These are phyloP conservation scores for Falcaria lacertinaria DNA, from an alignment of 2,888 invertebrate species.

Conservation along the genomic window DNA sequence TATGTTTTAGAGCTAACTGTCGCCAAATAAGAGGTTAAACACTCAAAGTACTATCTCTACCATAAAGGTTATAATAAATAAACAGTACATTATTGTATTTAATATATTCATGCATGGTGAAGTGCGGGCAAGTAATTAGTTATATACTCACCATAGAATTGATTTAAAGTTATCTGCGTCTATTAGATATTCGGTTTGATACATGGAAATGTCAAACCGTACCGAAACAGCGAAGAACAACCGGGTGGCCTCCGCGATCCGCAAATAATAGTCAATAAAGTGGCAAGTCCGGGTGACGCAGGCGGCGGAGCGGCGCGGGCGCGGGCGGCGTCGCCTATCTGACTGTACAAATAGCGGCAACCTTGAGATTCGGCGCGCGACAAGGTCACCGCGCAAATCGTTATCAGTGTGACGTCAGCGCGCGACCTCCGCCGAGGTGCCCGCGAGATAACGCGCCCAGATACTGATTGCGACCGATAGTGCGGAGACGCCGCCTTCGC, in stretches of 20 bases:
- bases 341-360: conserved; percentile 75
- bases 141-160: no score
- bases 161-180: no score
- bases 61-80: no score
- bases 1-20: no score
- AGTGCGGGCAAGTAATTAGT: no score
- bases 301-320: conserved; percentile 37
- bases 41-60: no score
- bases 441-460: conserved; percentile 63
- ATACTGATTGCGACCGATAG: conserved; percentile 71
- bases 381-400: conserved; percentile 78
- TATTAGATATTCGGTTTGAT: no score
- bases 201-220: conserved; percentile 20
- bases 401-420: conserved; percentile 77
- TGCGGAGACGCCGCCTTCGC: conserved; percentile 32
- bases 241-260: conserved; percentile 53
- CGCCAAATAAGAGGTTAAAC: no score
- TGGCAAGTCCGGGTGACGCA: conserved; percentile 60
- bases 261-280: conserved; percentile 62
- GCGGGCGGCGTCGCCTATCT: conserved; percentile 53
- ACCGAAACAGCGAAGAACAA: conserved; percentile 32
- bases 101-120: no score
- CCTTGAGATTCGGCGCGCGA: conserved; percentile 77
- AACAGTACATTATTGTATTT: no score
- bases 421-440: conserved; percentile 74